Base-by-base conservation (phyloP, 92 coral and sea anemone genomes). In the Siderastrea radians region DNA sequence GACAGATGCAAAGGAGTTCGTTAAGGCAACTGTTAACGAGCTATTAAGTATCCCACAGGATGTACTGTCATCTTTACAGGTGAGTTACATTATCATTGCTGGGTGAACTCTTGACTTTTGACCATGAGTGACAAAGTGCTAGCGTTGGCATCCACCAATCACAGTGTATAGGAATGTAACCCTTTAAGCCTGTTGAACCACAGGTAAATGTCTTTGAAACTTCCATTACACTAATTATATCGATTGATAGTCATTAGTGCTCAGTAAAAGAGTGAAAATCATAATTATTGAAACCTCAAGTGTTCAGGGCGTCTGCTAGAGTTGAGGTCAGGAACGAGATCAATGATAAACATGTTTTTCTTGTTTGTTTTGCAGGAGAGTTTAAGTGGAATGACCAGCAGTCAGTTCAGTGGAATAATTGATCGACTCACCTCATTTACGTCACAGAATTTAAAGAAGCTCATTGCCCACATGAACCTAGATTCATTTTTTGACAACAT, bases 21-120 rank as follows among this genome's bases (percentile, higher is more conserved):
- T 91, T 10, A 92, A 81, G 75, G 94, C 96, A 50, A 88, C 98
- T 13, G 74, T 93, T 44, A 83, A 67, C 5, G 99, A 96, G 76
- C 94, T 96, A 10, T 74, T 49, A 77, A 67, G 81, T 55, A 90
- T 96, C 65, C 99, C 99, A 52, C 99, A 96, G 67, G 99, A 96
- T 69, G 87, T 96, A 58, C 94, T 96, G 15, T 89, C 95, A 7
- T 89, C 98, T 4, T 80, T 94, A 3, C 74, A 94, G 96, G 98
- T 96, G 15, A 9, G 19, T n/a, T 54, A 5, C 57, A 53, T 9
- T n/a, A n/a, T n/a, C 5, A 53, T 9, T 53, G 57, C 38, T 26
- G 38, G 38, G 38, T 26, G 38, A 26, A 0, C 38, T 26, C 38
- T 26, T 26, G 38, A 26, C 38, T 26, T 26, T 26, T 26, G 38